These are phyloP conservation scores for Ethmia dodecea DNA, from an alignment of 2,888 invertebrate species.

Conservation along the genomic window DNA sequence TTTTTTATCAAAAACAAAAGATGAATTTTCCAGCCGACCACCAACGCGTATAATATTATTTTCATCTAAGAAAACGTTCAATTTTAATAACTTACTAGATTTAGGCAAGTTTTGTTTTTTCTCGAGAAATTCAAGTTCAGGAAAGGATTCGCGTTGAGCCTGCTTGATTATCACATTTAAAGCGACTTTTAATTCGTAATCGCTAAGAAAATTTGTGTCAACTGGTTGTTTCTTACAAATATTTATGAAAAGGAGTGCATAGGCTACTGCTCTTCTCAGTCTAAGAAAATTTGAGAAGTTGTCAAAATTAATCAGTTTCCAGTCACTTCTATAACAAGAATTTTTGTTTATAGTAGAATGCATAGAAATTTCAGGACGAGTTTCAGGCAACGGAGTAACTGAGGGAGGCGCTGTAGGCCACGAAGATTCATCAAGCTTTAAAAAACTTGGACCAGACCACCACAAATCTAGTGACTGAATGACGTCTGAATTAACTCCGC, in stretches of 20 bases:
- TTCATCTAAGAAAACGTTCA: constrained; percentile 20
- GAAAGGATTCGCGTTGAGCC: constrained; percentile 20
- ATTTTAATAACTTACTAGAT: constrained; percentile 15
- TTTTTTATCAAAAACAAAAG: constrained; percentile 20
- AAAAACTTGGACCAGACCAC: constrained; percentile 14
- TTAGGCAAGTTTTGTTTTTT: constrained; percentile 8
- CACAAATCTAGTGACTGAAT: constrained; percentile 4
- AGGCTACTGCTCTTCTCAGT: constrained; percentile 14
- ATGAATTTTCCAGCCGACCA: constrained; percentile 21
- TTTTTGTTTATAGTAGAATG: neutral
- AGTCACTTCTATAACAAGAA: neutral
- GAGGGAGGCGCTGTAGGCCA: constrained; percentile 5
- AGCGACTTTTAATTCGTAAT: constrained; percentile 10
- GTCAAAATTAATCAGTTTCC: constrained; percentile 8
- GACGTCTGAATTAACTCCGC: constrained; percentile 4
- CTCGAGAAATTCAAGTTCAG: constrained; percentile 17
- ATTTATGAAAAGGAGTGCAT: constrained; percentile 16
- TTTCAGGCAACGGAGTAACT: constrained; percentile 9
- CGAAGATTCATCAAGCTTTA: neutral
- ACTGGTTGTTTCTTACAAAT: constrained; percentile 5
- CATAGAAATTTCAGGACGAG: neutral
- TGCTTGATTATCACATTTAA: constrained; percentile 14
- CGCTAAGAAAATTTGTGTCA: neutral
- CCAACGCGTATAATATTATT: constrained; percentile 22
- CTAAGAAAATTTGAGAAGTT: constrained; percentile 13